phyloP scores from a whole-genome alignment of 2,113 vertebrate species.

The Megaceryle torquata region DNA sequence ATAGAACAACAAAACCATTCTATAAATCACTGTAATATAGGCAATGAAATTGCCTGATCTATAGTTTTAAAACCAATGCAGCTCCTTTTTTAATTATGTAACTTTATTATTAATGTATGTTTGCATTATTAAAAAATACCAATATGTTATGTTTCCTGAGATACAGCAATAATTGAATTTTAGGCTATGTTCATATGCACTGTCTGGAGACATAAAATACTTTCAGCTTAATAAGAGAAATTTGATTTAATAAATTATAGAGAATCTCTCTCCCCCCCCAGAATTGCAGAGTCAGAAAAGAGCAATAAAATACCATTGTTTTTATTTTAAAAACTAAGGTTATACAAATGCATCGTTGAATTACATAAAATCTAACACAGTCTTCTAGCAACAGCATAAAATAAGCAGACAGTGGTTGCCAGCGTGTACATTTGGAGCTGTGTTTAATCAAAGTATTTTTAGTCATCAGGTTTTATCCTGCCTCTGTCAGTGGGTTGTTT shows the following conservation, averaged over 20 bases:
- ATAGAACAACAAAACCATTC: background rate
- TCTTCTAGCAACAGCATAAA: background rate
- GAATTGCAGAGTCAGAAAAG: background rate
- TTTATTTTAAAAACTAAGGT: background rate
- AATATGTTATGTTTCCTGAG: background rate
- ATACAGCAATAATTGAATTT: background rate
- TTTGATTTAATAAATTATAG: background rate
- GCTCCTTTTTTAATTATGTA: background rate
- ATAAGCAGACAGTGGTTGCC: background rate
- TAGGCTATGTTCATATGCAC: background rate
- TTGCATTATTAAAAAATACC: background rate
- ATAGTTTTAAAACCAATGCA: background rate
- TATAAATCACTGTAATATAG: background rate
- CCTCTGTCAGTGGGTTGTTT: background rate
- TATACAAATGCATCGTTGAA: background rate
- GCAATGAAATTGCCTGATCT: background rate
- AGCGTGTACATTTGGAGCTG: background rate
- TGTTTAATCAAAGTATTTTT: background rate
- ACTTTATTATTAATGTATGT: background rate
- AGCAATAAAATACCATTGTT: background rate
- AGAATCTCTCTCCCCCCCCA: accelerated
- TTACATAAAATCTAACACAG: background rate
- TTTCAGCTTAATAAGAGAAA: background rate
- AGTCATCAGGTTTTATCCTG: background rate
- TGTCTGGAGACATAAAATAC: background rate